phyloP scores from a whole-genome alignment of 2,797 vertebrate genomes.

The Austrolebias charrua region DNA sequence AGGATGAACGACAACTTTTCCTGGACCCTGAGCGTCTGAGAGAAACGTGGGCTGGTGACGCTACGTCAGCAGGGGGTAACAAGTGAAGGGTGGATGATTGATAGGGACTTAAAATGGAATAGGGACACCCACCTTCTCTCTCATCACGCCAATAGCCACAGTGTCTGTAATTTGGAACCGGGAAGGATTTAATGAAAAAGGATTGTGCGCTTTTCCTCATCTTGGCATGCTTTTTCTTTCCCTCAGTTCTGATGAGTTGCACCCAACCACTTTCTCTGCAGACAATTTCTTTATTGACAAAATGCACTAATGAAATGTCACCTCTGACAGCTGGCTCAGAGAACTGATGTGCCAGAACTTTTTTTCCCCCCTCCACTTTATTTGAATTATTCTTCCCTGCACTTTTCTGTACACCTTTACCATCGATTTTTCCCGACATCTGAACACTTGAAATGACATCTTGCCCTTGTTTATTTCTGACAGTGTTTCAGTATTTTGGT shows the following conservation, averaged over 20 bases:
- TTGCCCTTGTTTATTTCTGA: constrained; percentile 44
- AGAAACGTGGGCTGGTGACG: constrained; percentile 44
- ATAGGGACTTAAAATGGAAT: constrained; percentile 84
- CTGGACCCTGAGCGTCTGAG: constrained; percentile 69
- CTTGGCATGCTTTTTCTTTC: constrained; percentile 42
- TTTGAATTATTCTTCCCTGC: constrained; percentile 80
- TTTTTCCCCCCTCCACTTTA: constrained; percentile 78
- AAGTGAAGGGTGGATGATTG: constrained; percentile 83
- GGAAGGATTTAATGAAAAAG: constrained; percentile 86
- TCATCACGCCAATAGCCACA: constrained; percentile 61
- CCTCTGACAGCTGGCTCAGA: constrained; percentile 85
- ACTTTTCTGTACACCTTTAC: constrained; percentile 45
- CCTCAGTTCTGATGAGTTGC: constrained; percentile 59
- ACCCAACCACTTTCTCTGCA: constrained; percentile 73
- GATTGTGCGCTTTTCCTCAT: constrained; percentile 79
- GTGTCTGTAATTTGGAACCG: constrained; percentile 82
- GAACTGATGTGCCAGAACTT: constrained; percentile 88
- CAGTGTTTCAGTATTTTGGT: constrained; percentile 22
- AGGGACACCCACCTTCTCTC: constrained; percentile 59
- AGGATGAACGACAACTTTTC: constrained; percentile 60
- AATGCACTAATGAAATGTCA: constrained; percentile 95
- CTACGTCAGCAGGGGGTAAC: constrained; percentile 47
- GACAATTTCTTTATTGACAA: constrained; percentile 92
- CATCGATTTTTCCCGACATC: constrained; percentile 31
- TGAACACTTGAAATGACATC: constrained; percentile 43